A percentile compares a stretch with the other conserved stretches of the same genome.
Evolutionary conservation across 2,888 invertebrate genomes (phyloP).

Genomic region (Diarsia rubi): DNA sequence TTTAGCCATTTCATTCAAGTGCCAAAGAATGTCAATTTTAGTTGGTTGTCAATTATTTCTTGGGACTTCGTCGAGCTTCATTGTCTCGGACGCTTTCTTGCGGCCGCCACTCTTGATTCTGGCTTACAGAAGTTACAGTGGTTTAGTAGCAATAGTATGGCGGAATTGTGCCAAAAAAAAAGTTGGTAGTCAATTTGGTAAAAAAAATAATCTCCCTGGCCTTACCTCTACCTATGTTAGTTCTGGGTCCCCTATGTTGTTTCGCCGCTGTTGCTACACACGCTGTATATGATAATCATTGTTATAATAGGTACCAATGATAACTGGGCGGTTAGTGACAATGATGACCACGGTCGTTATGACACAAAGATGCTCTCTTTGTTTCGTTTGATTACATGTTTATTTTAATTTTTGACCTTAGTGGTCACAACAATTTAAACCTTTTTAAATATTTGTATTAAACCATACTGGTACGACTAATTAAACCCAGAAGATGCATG

Average conservation of each 20-base stretch:
- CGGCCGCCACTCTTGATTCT: too few relatives aligned
- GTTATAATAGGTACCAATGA: constrained; percentile 8
- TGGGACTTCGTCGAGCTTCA: too few relatives aligned
- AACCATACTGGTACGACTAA: too few relatives aligned
- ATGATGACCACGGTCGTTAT: constrained; percentile 23
- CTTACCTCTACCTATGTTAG: background rate
- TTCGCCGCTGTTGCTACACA: too few relatives aligned
- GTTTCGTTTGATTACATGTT: constrained; percentile 24
- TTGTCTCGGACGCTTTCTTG: too few relatives aligned
- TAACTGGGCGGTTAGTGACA: background rate
- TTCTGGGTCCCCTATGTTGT: too few relatives aligned
- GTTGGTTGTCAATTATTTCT: background rate
- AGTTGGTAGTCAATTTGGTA: background rate
- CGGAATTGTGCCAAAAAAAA: too few relatives aligned
- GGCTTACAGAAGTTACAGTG: too few relatives aligned
- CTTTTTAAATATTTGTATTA: background rate
- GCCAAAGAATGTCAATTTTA: background rate
- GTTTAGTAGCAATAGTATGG: too few relatives aligned
- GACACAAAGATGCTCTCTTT: constrained; percentile 34
- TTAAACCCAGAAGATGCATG: too few relatives aligned
- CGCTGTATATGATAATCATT: too few relatives aligned
- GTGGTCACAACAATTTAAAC: background rate
- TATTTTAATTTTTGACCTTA: constrained; percentile 6
- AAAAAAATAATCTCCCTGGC: background rate
- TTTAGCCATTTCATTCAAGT: background rate